These are phyloP conservation scores for Pterocles gutturalis DNA, from an alignment of 2,113 vertebrate genomes.

Conservation along the genomic window DNA sequence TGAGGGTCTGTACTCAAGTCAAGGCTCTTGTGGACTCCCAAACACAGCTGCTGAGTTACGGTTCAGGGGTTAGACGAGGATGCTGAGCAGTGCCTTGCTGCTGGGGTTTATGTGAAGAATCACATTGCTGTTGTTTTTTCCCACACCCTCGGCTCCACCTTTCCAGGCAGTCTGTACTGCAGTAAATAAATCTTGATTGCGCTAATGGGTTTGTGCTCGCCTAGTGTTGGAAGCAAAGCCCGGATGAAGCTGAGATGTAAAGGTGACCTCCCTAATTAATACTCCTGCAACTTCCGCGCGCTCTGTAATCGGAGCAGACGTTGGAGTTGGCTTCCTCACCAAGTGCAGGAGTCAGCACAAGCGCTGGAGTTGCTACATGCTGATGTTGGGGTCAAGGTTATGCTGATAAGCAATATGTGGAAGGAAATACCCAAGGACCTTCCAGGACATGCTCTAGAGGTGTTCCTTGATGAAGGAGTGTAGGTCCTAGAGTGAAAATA, in stretches of 20 bases:
- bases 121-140: background rate
- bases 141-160: background rate
- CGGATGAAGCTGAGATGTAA: background rate
- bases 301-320: background rate
- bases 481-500: background rate
- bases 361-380: background rate
- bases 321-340: background rate
- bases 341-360: conserved; percentile 13
- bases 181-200: conserved; percentile 19
- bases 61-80: background rate
- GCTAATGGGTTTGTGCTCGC: background rate
- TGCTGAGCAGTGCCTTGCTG: background rate
- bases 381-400: background rate
- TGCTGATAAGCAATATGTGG: background rate
- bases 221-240: conserved; percentile 18
- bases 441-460: background rate
- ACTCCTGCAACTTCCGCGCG: background rate
- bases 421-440: background rate
- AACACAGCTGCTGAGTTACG: background rate
- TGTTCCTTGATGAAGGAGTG: background rate
- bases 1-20: background rate
- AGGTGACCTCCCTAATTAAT: conserved; percentile 51
- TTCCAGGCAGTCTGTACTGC: background rate
- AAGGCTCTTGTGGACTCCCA: background rate
- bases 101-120: background rate